Evolutionary conservation across 2,888 invertebrate genomes (phyloP).

Genomic region (Cheilosia vulpina): DNA sequence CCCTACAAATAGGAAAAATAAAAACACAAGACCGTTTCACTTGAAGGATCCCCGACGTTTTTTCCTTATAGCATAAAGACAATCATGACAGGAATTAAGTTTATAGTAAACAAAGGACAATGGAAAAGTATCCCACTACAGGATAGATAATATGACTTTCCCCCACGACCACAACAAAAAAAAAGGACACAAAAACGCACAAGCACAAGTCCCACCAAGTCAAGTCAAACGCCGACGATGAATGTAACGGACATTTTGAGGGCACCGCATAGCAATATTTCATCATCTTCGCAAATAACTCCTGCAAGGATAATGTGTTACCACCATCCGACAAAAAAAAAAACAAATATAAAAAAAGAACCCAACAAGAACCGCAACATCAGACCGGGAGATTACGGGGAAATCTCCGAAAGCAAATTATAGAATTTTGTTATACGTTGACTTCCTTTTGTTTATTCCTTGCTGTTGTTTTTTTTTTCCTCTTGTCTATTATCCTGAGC

Average conservation of each 20-base stretch:
- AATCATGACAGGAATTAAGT: constrained; percentile 73
- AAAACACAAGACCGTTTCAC: constrained; percentile 9
- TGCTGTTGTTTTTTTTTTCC: constrained; percentile 4
- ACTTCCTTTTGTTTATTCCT: constrained; percentile 52
- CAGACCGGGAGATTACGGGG: constrained; percentile 1
- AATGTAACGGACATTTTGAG: constrained; percentile 66
- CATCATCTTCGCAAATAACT: constrained; percentile 66
- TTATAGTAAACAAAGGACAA: constrained; percentile 67
- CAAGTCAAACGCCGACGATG: constrained; percentile 60
- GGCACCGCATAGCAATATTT: constrained; percentile 66
- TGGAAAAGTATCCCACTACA: constrained; percentile 5
- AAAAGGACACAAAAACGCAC: constrained; percentile 17
- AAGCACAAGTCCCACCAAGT: constrained; percentile 20
- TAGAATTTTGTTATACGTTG: constrained; percentile 52
- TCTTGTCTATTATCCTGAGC: constrained; percentile 41
- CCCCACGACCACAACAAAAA: constrained; percentile 13
- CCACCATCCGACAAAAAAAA: constrained; percentile 32
- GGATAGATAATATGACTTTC: neutral
- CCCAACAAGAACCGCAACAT: neutral
- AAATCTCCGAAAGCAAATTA: constrained; percentile 59
- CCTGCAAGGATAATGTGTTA: constrained; percentile 54
- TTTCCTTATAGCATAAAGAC: constrained; percentile 54
- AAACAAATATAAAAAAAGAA: neutral
- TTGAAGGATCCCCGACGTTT: constrained; percentile 36
- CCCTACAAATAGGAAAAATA: neutral